Conservation (phyloP, 2,113 vertebrate species). For the Microtus richardsoni region DNA sequence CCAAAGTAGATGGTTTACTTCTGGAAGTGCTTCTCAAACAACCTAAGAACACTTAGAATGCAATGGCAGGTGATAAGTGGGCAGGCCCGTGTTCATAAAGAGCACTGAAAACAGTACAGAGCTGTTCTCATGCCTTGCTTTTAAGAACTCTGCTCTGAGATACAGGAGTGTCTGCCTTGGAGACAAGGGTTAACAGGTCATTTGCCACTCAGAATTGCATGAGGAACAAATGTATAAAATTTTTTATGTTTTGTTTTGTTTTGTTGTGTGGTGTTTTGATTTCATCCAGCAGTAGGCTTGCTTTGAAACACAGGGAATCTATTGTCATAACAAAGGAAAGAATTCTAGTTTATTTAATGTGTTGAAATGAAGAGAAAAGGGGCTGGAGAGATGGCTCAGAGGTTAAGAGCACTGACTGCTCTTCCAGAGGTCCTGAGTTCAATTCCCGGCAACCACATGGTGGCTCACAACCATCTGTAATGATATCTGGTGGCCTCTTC, state of each 20-base stretch:
- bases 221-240: neutral
- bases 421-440: too few relatives aligned
- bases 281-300: neutral
- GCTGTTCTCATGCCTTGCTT: neutral
- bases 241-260: too few relatives aligned
- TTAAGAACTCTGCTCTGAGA: neutral
- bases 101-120: neutral
- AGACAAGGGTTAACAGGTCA: neutral
- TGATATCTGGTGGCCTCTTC: too few relatives aligned
- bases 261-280: too few relatives aligned
- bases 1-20: neutral
- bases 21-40: neutral
- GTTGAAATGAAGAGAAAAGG: neutral
- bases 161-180: neutral
- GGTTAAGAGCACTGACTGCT: too few relatives aligned
- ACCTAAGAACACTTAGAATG: neutral
- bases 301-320: neutral
- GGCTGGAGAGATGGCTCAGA: too few relatives aligned
- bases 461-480: too few relatives aligned
- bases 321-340: neutral
- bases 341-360: neutral
- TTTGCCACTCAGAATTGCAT: neutral
- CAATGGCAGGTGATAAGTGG: neutral
- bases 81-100: neutral
- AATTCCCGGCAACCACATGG: too few relatives aligned